Conservation (phyloP, 2,113 vertebrate species). For the Cyprinodon tularosa region DNA sequence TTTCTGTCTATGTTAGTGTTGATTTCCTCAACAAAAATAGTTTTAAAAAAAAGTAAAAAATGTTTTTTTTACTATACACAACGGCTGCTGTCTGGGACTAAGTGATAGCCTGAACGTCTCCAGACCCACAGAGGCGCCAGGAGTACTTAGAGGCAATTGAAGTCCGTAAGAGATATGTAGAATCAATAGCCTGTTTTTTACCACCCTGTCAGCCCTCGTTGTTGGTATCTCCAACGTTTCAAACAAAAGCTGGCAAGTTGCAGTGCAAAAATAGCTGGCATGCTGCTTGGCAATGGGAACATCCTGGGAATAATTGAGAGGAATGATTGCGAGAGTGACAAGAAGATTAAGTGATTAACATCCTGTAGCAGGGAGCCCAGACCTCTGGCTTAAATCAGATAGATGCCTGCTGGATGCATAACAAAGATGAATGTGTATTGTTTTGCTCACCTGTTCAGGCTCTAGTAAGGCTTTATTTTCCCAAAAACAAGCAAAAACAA, state of each 20-base stretch:
- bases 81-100: conserved; percentile 58
- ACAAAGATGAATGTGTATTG: conserved; percentile 37
- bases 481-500: neutral
- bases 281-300: conserved; percentile 48
- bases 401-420: conserved; percentile 56
- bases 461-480: conserved; percentile 51
- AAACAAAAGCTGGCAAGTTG: conserved; percentile 59
- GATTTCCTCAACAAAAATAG: conserved; percentile 32
- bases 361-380: conserved; percentile 33
- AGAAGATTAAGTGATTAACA: conserved; percentile 73
- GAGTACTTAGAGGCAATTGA: conserved; percentile 63
- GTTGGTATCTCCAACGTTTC: conserved; percentile 61
- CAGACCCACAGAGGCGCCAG: conserved; percentile 61
- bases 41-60: neutral
- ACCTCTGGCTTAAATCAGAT: conserved; percentile 53
- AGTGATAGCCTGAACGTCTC: conserved; percentile 56
- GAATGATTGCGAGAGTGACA: conserved; percentile 63
- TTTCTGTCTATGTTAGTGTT: conserved; percentile 51
- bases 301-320: conserved; percentile 68
- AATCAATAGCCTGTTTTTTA: conserved; percentile 66
- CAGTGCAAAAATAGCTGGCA: conserved; percentile 55
- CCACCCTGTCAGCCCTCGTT: conserved; percentile 60
- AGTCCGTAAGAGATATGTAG: conserved; percentile 67
- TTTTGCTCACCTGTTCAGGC: conserved; percentile 66
- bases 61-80: conserved; percentile 47